Evolutionary conservation across 1,140 invertebrate genomes (phyloP).

Genomic region (Zophobas morio): DNA sequence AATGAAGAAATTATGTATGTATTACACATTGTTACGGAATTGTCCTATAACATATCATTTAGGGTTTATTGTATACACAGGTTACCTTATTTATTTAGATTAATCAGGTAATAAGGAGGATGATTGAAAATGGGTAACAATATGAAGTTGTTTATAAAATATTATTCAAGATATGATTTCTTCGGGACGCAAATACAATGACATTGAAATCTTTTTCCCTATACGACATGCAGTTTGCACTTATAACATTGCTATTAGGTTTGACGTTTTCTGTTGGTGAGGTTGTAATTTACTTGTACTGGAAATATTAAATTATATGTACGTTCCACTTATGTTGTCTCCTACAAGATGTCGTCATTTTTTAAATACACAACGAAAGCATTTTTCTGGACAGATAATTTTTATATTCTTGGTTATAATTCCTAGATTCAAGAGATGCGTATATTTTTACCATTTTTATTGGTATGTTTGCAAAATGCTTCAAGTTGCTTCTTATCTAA

Average conservation of each 20-base stretch:
- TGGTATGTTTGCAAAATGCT: background rate
- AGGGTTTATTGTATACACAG: constrained; percentile 47
- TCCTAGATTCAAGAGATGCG: too few relatives aligned
- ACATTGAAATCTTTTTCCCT: constrained; percentile 44
- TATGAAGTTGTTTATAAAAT: constrained; percentile 43
- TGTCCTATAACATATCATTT: constrained; percentile 47
- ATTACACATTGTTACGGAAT: constrained; percentile 51
- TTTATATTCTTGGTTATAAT: too few relatives aligned
- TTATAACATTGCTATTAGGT: constrained; percentile 47
- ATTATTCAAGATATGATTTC: constrained; percentile 24
- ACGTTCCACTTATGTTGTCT: background rate
- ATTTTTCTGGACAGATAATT: too few relatives aligned
- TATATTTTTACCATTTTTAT: background rate
- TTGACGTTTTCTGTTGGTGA: constrained; percentile 27
- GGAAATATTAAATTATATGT: constrained; percentile 9
- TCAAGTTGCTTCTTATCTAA: background rate
- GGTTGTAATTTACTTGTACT: constrained; percentile 17
- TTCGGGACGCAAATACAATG: background rate
- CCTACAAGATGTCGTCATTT: background rate
- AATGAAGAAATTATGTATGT: constrained; percentile 52
- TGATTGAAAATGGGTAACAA: constrained; percentile 43
- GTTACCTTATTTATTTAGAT: constrained; percentile 49
- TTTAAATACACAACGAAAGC: background rate
- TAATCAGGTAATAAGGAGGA: constrained; percentile 43
- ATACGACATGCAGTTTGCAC: constrained; percentile 46